Base-by-base conservation (phyloP, 2,888 invertebrate species). In the Alsophila aescularia region DNA sequence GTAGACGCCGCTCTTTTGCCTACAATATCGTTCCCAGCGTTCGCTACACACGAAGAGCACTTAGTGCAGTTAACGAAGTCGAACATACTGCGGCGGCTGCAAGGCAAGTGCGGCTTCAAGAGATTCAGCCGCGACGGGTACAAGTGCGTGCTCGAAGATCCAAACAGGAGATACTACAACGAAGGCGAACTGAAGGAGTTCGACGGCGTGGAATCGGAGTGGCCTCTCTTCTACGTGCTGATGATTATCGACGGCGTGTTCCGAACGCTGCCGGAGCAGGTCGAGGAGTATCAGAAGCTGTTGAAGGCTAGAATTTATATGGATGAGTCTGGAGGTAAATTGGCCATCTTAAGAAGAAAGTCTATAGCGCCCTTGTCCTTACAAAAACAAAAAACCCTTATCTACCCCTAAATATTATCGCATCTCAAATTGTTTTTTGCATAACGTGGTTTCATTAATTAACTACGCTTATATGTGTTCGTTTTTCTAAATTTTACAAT, bases 221-320 rank as follows among this genome's bases (percentile, higher is more conserved):
- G 99, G 98, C 99, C 99, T 0, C 85, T 99, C 43, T 99, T 99
- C 85, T 98, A 96, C 77, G 96, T 98, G 36, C 96, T 96, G 81
- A 96, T 99, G 95, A 96, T 99, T 41, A 98, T 99, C 67, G 99
- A 99, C 82, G 98, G 99, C 8, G 96, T 97, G 42, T 98, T 97
- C 78, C 96, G 96, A 72, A 95, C 96, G 13, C 90, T 97, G 62
- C 95, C 96, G 2, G 96, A 97, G 47, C 98, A 98, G 92, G 96
- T 98, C n/a, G 95, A 97, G 60, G 96, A 98, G 77, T 99, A 98
- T 85, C 97, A 98, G 85, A 94, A 94, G 64, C 91, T 98, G 60
- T 86, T 99, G 34, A 95, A 97, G 74, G 93, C 95, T 32, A 93
- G 97, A 69, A 94, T 99, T 70, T 95, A 95, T 67, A 94, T 95